Evolutionary conservation across 2,888 invertebrate genomes (phyloP), one percentile per base, ranked within the genome.

Genomic region (Drosophila robusta): DNA sequence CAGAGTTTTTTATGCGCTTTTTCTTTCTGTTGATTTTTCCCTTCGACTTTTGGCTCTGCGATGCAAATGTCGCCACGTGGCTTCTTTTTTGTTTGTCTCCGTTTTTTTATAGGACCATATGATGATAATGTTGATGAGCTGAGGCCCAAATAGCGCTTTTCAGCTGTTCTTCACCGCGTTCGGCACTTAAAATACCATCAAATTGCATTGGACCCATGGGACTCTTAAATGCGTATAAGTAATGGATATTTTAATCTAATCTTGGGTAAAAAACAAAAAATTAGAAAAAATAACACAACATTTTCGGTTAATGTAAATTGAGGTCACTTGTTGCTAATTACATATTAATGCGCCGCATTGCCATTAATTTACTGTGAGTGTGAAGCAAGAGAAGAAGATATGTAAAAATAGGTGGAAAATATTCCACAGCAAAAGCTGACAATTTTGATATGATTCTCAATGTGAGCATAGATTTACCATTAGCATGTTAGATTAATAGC

Each of bases 121-220:
- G 60, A 72, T 78, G 61, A 70, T 76, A 73, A 63, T 67, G 56
- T 42, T 76, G 73, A 78, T 78, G 82, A 78, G 49, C 69, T 63
- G 41, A 55, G 47, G 65, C 52, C 56, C 50, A 58, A 58, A 55
- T 36, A 50, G 52, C 60, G 47, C 65, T 22, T 2, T 49, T 72
- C 69, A 74, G 66, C 73, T 76, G 68, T 68, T 72, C 36, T 29
- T 42, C 8, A 34, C 63, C 36, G 39, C 52, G 11, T 41, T 64
- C 22, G 67, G 61, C 79, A 87, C 75, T 86, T 89, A 81, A 86
- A 86, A 81, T 70, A 46, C 70, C 85, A 84, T 80, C 68, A 85
- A 85, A 87, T 75, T 69, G 69, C 78, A 79, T 87, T 72, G 72
- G 77, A 51, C 81, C 68, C 70, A 52, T 67, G 84, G 78, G 84